Evolutionary conservation across 1,140 invertebrate species (phyloP).

Genomic region (Papilio xuthus): DNA sequence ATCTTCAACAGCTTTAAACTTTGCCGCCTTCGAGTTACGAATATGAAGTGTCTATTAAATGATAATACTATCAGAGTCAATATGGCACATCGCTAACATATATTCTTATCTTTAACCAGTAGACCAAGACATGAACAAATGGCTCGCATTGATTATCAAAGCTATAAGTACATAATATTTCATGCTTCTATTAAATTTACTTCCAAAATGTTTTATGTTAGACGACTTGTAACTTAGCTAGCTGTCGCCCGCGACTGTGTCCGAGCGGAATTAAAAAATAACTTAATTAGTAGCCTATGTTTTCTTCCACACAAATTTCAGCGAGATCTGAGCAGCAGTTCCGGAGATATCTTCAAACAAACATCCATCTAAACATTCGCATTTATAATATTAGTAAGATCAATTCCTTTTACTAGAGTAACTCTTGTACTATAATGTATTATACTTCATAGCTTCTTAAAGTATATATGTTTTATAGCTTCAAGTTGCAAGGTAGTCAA

Average conservation of each 20-base stretch:
- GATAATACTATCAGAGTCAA: constrained; percentile 20
- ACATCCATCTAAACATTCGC: too few relatives aligned
- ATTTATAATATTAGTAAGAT: too few relatives aligned
- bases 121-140: constrained; percentile 11
- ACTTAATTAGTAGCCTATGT: too few relatives aligned
- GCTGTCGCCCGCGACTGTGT: too few relatives aligned
- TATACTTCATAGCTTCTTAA: too few relatives aligned
- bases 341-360: too few relatives aligned
- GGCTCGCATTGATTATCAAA: not conserved
- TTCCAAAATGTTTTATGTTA: not conserved
- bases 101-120: constrained; percentile 12
- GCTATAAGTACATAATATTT: not conserved
- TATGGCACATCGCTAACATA: constrained; percentile 19
- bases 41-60: not conserved
- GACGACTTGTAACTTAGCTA: too few relatives aligned
- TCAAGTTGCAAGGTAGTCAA: not conserved
- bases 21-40: constrained; percentile 1
- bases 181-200: not conserved
- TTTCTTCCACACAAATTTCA: too few relatives aligned
- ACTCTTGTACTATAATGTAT: not conserved
- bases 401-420: not conserved
- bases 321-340: too few relatives aligned
- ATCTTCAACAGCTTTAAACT: constrained; percentile 23
- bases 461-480: not conserved
- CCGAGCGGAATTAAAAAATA: too few relatives aligned